Conservation (phyloP, 2,888 invertebrate species). For the Tryphoninae sp. region DNA sequence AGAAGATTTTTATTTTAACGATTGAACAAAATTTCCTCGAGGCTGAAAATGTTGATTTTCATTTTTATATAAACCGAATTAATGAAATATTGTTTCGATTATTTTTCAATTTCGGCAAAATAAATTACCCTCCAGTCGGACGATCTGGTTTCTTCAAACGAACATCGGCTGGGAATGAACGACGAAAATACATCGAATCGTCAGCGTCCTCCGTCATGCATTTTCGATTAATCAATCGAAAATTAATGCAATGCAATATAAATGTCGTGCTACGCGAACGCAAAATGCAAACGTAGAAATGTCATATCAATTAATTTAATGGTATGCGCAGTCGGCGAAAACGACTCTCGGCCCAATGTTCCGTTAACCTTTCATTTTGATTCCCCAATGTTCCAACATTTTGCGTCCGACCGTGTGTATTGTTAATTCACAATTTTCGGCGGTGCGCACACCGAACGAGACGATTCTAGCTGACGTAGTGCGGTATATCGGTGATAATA, state of each 20-base stretch:
- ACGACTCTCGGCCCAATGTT: conserved; percentile 29
- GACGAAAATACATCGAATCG: neutral
- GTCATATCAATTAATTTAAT: conserved; percentile 22
- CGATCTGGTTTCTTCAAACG: neutral
- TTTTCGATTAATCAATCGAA: conserved; percentile 19
- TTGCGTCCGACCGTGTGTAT: conserved; percentile 27
- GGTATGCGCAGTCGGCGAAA: neutral
- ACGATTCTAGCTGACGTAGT: conserved; percentile 32
- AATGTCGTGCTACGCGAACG: neutral
- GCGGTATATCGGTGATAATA: conserved; percentile 10
- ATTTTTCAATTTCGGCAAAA: neutral
- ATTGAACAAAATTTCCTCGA: too few relatives aligned
- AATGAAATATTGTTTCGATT: neutral
- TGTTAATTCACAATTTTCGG: conserved; percentile 41
- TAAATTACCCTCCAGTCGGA: neutral
- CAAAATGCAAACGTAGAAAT: conserved; percentile 12
- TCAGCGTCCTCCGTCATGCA: neutral
- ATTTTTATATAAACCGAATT: too few relatives aligned
- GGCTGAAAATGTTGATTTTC: too few relatives aligned
- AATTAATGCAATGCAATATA: conserved; percentile 26
- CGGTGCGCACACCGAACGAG: neutral
- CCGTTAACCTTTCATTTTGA: conserved; percentile 31
- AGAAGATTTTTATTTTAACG: too few relatives aligned
- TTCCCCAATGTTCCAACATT: conserved; percentile 31
- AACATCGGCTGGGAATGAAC: neutral